These are phyloP conservation scores for Smittia aterrima DNA, from an alignment of 2,888 invertebrate genomes.

Conservation along the genomic window DNA sequence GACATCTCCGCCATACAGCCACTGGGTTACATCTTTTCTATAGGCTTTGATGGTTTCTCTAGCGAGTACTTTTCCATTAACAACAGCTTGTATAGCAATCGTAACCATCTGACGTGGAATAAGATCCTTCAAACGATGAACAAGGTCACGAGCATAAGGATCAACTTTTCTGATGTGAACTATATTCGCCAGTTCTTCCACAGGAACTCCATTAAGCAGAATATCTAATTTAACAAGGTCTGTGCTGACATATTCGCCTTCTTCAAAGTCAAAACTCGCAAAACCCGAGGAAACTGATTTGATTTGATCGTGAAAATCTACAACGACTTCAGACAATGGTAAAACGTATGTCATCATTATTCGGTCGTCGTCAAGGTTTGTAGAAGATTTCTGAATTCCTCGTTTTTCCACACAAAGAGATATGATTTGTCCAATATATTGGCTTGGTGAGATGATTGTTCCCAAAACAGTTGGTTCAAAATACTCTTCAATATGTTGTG, in stretches of 20 bases:
- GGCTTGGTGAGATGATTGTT: slow-evolving; percentile 83
- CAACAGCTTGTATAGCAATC: slow-evolving; percentile 82
- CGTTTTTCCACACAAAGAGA: slow-evolving; percentile 73
- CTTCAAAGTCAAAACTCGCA: slow-evolving; percentile 93
- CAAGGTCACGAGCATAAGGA: slow-evolving; percentile 65
- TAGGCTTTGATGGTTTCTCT: slow-evolving; percentile 83
- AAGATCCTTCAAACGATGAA: slow-evolving; percentile 72
- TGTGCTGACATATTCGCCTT: slow-evolving; percentile 76
- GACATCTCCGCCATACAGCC: slow-evolving; percentile 81
- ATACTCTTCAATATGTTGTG: slow-evolving; percentile 66
- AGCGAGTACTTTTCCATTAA: slow-evolving; percentile 74
- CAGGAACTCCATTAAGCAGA: slow-evolving; percentile 71
- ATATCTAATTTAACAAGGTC: slow-evolving; percentile 72
- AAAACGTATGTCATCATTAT: slow-evolving; percentile 78
- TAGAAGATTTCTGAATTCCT: slow-evolving; percentile 61
- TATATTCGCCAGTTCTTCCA: slow-evolving; percentile 83
- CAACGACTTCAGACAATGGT: slow-evolving; percentile 88
- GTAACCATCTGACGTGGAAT: slow-evolving; percentile 87
- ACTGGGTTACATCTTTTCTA: slow-evolving; percentile 74
- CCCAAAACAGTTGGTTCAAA: slow-evolving; percentile 82
- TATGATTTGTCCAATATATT: slow-evolving; percentile 68
- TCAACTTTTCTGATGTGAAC: slow-evolving; percentile 71
- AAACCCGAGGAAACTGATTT: slow-evolving; percentile 91
- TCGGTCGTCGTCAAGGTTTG: slow-evolving; percentile 77
- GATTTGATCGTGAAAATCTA: slow-evolving; percentile 91